A percentile compares a stretch with the other conserved stretches of the same genome.
Conservation (phyloP, 2,888 invertebrate species). For the Bhutanitis thaidina region DNA sequence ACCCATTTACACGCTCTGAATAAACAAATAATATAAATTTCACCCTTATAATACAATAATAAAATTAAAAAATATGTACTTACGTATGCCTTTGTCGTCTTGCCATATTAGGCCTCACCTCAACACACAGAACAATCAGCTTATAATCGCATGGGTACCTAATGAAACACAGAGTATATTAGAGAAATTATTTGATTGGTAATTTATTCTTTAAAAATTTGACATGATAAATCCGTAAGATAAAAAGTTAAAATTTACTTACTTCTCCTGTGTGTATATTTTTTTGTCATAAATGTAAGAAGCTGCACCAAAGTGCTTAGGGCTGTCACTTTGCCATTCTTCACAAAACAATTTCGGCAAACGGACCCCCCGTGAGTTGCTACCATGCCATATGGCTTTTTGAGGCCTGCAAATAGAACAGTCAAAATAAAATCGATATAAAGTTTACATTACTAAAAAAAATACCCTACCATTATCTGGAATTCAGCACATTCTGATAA, state of each 20-base stretch:
- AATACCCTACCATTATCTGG: no score
- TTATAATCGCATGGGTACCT: constrained; percentile 56
- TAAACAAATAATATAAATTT: no score
- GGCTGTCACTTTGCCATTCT: constrained; percentile 46
- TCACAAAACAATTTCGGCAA: constrained; percentile 36
- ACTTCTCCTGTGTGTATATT: constrained; percentile 49
- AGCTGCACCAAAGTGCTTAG: constrained; percentile 39
- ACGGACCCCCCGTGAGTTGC: constrained; percentile 32
- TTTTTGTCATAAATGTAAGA: constrained; percentile 41
- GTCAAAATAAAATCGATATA: no score
- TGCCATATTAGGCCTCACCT: constrained; percentile 33
- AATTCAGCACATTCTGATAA: no score
- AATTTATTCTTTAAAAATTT: no score
- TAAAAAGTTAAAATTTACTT: no score
- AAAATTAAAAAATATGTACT: not conserved
- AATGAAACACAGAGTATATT: constrained; percentile 28
- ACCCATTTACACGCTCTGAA: no score
- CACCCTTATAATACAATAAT: no score
- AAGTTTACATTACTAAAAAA: no score
- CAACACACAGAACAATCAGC: constrained; percentile 61
- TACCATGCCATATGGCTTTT: constrained; percentile 62
- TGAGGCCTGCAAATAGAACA: constrained; percentile 41
- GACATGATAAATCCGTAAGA: no score
- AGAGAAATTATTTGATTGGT: no score
- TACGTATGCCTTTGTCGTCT: constrained; percentile 29